phyloP scores from a whole-genome alignment of 2,888 invertebrate species.

The Coelopa pilipes region DNA sequence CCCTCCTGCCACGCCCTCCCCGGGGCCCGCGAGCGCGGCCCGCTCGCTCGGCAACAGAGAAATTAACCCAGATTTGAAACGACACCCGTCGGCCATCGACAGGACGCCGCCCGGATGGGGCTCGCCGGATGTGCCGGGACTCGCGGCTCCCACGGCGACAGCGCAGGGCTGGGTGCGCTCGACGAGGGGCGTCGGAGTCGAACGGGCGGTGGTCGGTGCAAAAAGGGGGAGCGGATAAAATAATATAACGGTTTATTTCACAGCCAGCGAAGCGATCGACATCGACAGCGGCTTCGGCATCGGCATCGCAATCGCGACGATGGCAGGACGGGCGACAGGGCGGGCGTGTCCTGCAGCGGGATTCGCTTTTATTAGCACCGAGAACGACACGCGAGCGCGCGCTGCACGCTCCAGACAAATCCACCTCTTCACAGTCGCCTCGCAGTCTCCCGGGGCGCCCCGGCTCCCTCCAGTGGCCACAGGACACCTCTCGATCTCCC shows the following conservation, averaged over 20 bases:
- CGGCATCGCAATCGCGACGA: too few relatives aligned
- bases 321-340: not conserved
- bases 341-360: not conserved
- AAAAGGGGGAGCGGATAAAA: not conserved
- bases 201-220: too few relatives aligned
- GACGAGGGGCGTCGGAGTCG: too few relatives aligned
- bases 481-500: too few relatives aligned
- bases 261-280: not conserved
- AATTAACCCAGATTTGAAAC: conserved; percentile 21
- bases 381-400: too few relatives aligned
- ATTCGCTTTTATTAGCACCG: not conserved
- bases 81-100: conserved; percentile 17
- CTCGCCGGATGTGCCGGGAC: not conserved
- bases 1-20: not conserved
- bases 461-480: too few relatives aligned
- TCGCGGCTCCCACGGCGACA: too few relatives aligned
- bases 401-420: too few relatives aligned
- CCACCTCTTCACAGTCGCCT: too few relatives aligned
- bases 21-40: not conserved
- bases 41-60: conserved; percentile 15
- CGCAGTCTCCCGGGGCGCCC: too few relatives aligned
- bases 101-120: not conserved
- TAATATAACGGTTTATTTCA: conserved; percentile 10
- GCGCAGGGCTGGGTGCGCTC: too few relatives aligned
- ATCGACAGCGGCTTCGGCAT: not conserved